Conservation (phyloP, 2,113 vertebrate species). For the Acanthochromis polyacanthus region DNA sequence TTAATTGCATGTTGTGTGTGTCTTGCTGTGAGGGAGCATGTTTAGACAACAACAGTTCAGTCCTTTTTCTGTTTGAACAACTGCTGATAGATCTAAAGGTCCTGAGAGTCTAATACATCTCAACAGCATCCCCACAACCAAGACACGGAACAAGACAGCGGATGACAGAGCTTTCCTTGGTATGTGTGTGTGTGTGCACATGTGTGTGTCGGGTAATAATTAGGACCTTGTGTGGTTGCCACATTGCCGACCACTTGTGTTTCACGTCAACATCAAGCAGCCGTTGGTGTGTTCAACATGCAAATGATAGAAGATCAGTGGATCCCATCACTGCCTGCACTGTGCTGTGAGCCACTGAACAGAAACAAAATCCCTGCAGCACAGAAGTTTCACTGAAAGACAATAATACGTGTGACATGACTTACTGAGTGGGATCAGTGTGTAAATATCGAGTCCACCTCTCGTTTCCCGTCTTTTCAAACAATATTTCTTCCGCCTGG, state of each 20-base stretch:
- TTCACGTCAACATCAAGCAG: conserved; percentile 62
- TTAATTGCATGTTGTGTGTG: neutral
- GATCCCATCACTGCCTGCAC: conserved; percentile 20
- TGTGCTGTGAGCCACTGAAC: conserved; percentile 39
- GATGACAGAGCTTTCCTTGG: conserved; percentile 65
- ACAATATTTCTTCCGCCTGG: neutral
- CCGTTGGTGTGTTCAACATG: conserved; percentile 65
- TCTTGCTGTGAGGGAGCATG: neutral
- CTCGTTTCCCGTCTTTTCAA: conserved; percentile 10
- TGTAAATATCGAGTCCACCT: conserved; percentile 35
- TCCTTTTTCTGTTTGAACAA: conserved; percentile 44
- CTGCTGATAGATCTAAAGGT: conserved; percentile 44
- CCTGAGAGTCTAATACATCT: conserved; percentile 57
- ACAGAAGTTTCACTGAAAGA: conserved; percentile 47
- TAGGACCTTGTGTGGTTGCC: conserved; percentile 57
- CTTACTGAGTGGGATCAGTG: conserved; percentile 17
- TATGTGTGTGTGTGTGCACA: conserved; percentile 18
- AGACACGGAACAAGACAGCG: conserved; percentile 67
- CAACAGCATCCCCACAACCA: conserved; percentile 60
- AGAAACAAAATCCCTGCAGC: conserved; percentile 63
- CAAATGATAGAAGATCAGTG: conserved; percentile 61
- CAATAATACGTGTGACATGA: conserved; percentile 53
- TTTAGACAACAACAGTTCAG: conserved; percentile 24
- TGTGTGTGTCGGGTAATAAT: conserved; percentile 27
- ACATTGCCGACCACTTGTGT: conserved; percentile 45